Base-by-base conservation (phyloP, 2,797 vertebrate species). In the Oreonectes daqikongensis region DNA sequence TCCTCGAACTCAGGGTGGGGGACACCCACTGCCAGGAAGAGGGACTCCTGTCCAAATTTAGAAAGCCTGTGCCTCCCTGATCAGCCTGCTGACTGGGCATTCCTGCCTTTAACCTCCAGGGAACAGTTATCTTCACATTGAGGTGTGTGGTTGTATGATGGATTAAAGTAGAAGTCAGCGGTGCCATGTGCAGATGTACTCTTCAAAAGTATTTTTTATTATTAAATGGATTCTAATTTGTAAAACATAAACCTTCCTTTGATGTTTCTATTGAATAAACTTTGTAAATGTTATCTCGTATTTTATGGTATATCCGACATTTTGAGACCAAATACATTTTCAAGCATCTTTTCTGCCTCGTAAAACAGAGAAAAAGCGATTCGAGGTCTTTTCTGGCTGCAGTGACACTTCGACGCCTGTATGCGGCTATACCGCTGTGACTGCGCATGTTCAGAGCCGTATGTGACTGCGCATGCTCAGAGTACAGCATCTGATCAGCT, bases 1-100 rank as follows among this genome's bases (percentile, higher is more conserved):
- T 90, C 91, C 88, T 90, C 81, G 52, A 85, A 90, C 86, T 90
- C 87, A 90, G 85, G 83, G 81, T 79, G 90, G 92, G 90, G 92
- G 93, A 93, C 92, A 91, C 90, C 91, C 90, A 90, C 84, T 86
- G 87, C 86, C 93, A 92, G 93, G 93, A 94, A 94, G 89, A 88
- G 88, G 90, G 83, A 89, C 88, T 86, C 88, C 84, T 88, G 86
- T 88, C 89, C 86, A 92, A 91, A 92, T 91, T 89, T 92, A 92
- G 91, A 82, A 85, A 75, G 81, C 85, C 48, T 76, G 75, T 81
- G 81, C 75, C 81, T 83, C 73, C 67, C 79, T 89, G 48, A 60
- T 42, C 38, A n/a, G 86, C 83, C 74, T 86, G 89, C 91, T 90
- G 89, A 91, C 85, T 88, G 89, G 86, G 83, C 89, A 90, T 81